Base-by-base conservation (phyloP, 2,888 invertebrate species). In the Charanyca ferruginea region DNA sequence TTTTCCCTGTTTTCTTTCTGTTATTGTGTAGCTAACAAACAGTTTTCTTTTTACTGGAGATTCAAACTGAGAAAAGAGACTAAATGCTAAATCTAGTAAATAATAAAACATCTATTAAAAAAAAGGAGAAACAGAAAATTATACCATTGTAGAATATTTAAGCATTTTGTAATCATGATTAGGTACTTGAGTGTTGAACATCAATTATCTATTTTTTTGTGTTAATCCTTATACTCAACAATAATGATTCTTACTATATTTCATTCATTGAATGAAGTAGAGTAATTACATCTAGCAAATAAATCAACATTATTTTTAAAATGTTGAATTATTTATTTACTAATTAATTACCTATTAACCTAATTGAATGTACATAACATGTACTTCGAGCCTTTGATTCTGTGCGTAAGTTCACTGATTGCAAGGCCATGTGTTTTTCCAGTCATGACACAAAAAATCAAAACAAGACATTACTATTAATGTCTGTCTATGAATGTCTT, bases 321-420 rank as follows among this genome's bases (percentile, higher is more conserved):
- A 52, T 20, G 20, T 3, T 38, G 20, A 42, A 25, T 35, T 59
- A 42, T 49, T 70, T 70, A 60, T 22, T 69, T 25, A 22, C 20
- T 66, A 35, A 48, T 9, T 60, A 60, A 60, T 60, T 42, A 42
- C 23, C 41, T 38, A 69, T 16, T 59, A 59, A 16, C 18, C 1
- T 49, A 48, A 22, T 35, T 48, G 7, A 64, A 64, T 64, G 65
- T 42, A 64, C 23, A 32, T 23, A 32, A 28, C 4, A 38, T 49
- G 5, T 18, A 54, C 4, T n/a, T n/a, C n/a, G 18, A 20, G 13
- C 32, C 22, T 25, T 25, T 41, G 69, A 42, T 35, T 32, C 3
- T 13, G 47, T n/a, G n/a, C 23, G 9, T 60, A 28, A n/a, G 48
- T 44, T 49, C 11, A 54, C 54, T 65, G n/a, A 65, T 65, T 44